Percentiles rank a stretch among this genome's conserved stretches.
Conservation (phyloP, 2,888 invertebrate species). For the Vannuccia rotundouncinata region DNA sequence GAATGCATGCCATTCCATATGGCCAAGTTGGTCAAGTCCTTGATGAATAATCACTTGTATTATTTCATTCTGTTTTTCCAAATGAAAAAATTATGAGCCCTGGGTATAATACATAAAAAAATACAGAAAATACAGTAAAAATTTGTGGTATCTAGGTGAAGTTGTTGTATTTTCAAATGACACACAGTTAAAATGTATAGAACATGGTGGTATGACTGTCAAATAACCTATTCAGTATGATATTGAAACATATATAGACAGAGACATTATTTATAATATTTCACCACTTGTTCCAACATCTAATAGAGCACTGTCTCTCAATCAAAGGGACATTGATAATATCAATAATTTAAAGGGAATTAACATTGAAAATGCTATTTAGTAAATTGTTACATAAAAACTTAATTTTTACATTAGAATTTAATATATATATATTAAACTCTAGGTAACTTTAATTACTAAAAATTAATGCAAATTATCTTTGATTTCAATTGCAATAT, state of each 20-base stretch:
- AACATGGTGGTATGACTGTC: background rate
- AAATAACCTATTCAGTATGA: background rate
- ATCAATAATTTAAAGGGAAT: background rate
- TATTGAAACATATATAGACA: background rate
- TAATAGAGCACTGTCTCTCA: background rate
- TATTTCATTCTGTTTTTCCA: too few species aligned
- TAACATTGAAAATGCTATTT: background rate
- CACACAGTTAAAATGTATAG: background rate
- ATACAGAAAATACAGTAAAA: too few species aligned
- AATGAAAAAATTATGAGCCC: too few species aligned
- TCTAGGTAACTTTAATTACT: too few species aligned
- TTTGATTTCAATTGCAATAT: too few species aligned
- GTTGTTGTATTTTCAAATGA: background rate
- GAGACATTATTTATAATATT: background rate
- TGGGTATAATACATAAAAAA: too few species aligned
- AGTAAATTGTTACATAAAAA: background rate
- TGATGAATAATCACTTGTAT: too few species aligned
- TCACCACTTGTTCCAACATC: background rate
- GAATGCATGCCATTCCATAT: too few species aligned
- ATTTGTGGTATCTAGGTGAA: background rate
- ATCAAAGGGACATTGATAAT: background rate
- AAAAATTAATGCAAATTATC: too few species aligned
- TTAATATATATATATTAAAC: too few species aligned
- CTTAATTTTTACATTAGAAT: background rate
- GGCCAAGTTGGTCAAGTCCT: too few species aligned